Conservation (phyloP, 1,140 invertebrate genomes). For the Heliconius hermathena region DNA sequence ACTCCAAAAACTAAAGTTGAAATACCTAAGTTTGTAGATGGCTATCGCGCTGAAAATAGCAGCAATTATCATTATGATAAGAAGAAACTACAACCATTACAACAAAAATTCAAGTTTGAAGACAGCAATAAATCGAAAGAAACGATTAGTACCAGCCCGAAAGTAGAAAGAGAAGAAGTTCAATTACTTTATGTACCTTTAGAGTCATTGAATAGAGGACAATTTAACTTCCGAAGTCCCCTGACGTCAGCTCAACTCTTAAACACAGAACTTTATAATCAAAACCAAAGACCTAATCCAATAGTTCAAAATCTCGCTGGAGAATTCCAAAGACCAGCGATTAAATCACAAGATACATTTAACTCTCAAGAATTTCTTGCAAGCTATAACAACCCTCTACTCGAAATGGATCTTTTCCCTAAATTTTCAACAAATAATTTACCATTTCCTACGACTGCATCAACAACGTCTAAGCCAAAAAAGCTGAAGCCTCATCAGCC, state of each 20-base stretch:
- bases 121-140: conserved; percentile 57
- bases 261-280: conserved; percentile 63
- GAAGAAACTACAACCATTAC: conserved; percentile 57
- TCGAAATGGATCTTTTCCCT: conserved; percentile 54
- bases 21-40: conserved; percentile 68
- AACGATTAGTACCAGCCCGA: conserved; percentile 49
- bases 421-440: conserved; percentile 72
- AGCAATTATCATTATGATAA: conserved; percentile 46
- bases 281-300: conserved; percentile 57
- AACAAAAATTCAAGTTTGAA: conserved; percentile 70
- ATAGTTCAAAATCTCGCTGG: conserved; percentile 60
- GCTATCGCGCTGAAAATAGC: conserved; percentile 70
- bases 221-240: conserved; percentile 73
- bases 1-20: conserved; percentile 50
- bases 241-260: conserved; percentile 54
- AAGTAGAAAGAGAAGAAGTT: conserved; percentile 85
- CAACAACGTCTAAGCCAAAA: conserved; percentile 80
- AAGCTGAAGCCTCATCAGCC: conserved; percentile 89
- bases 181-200: conserved; percentile 91
- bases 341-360: conserved; percentile 51
- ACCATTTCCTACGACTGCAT: conserved; percentile 71
- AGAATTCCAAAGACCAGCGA: conserved; percentile 54
- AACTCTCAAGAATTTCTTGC: conserved; percentile 55
- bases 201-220: conserved; percentile 86
- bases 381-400: conserved; percentile 59